Conservation (phyloP, 2,888 invertebrate genomes). For the Neoaliturus tenellus region DNA sequence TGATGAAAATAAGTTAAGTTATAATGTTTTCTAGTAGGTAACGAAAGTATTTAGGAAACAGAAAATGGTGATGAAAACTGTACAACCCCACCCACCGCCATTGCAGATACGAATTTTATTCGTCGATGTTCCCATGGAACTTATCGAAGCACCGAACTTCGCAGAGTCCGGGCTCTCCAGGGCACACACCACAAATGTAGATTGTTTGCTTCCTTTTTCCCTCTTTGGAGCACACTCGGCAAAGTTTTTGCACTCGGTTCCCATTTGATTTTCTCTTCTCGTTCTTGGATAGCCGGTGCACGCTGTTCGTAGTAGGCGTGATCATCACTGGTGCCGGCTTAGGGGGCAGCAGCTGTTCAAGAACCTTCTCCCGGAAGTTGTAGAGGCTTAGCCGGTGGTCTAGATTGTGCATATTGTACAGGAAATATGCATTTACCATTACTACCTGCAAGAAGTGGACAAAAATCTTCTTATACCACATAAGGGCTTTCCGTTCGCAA, state of each 20-base stretch:
- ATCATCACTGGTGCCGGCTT: background rate
- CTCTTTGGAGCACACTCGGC: background rate
- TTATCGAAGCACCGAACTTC: background rate
- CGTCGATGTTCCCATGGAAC: background rate
- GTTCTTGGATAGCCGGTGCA: background rate
- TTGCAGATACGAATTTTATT: no score
- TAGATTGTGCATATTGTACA: slow-evolving; percentile 15
- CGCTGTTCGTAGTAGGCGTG: background rate
- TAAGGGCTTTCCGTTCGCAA: slow-evolving; percentile 13
- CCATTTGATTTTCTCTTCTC: background rate
- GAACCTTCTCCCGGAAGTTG: slow-evolving; percentile 37
- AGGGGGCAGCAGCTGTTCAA: slow-evolving; percentile 38
- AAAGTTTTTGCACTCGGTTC: background rate
- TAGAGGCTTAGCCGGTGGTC: slow-evolving; percentile 52
- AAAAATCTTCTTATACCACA: slow-evolving; percentile 55
- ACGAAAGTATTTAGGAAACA: no score
- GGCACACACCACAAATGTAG: background rate
- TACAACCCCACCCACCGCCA: background rate
- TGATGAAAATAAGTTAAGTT: no score
- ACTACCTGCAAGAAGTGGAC: slow-evolving; percentile 8
- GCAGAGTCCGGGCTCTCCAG: background rate
- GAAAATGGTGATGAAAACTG: no score
- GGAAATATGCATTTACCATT: background rate
- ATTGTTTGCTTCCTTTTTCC: background rate
- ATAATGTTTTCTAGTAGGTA: no score